Evolutionary conservation across 2,797 vertebrate species (phyloP).

Genomic region (Buphagus erythrorhynchus): DNA sequence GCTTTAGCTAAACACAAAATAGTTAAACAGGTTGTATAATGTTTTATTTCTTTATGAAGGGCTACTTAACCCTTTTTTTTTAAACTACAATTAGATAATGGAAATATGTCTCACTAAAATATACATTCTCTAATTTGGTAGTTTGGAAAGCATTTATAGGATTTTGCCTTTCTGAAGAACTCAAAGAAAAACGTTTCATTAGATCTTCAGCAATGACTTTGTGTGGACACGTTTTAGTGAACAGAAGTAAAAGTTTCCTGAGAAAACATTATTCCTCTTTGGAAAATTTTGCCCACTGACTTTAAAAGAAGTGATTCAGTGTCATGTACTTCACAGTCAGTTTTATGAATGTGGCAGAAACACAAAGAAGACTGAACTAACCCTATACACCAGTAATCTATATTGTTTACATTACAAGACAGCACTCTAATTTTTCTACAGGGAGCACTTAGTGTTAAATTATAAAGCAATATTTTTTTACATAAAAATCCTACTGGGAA

Average conservation of each 20-base stretch:
- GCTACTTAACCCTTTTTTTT: neutral
- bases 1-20: neutral
- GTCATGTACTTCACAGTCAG: neutral
- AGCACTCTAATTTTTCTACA: constrained; percentile 49
- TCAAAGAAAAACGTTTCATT: neutral
- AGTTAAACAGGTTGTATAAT: neutral
- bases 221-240: neutral
- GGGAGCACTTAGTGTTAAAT: constrained; percentile 43
- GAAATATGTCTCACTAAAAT: neutral
- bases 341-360: constrained; percentile 14
- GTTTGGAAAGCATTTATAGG: neutral
- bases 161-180: neutral
- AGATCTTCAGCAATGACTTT: neutral
- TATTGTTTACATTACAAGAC: constrained; percentile 11
- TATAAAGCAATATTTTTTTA: constrained; percentile 55
- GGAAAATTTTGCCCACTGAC: neutral
- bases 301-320: neutral
- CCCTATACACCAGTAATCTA: neutral
- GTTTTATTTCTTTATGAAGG: neutral
- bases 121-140: neutral
- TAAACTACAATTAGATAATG: neutral
- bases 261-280: neutral
- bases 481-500: constrained; percentile 57
- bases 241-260: neutral
- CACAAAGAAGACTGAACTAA: neutral